A percentile compares a stretch with the other conserved stretches of the same genome.
Evolutionary conservation across 2,113 vertebrate genomes (phyloP).

Genomic region (Raphicerus campestris): DNA sequence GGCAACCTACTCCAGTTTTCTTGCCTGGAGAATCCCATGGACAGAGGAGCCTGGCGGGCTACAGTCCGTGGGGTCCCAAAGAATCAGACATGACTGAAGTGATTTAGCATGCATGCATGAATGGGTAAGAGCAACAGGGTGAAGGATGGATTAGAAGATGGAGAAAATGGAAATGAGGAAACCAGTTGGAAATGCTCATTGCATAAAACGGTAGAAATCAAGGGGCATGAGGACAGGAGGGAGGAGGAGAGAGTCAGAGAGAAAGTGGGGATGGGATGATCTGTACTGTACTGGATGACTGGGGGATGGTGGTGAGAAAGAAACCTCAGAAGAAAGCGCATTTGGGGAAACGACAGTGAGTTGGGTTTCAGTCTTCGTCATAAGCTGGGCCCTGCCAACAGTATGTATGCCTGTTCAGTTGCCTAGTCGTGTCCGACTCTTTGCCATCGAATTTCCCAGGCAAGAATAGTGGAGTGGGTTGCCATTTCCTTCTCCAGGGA

Average conservation of each 20-base stretch:
- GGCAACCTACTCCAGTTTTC: background rate
- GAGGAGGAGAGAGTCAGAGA: background rate
- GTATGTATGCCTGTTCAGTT: background rate
- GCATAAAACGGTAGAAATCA: background rate
- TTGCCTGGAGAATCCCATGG: background rate
- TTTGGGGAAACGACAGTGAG: background rate
- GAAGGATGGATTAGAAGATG: background rate
- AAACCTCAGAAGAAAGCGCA: fast-evolving
- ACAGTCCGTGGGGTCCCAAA: background rate
- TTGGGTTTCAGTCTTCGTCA: background rate
- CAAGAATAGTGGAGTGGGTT: background rate
- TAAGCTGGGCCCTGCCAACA: background rate
- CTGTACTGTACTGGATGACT: background rate
- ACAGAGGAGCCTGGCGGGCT: background rate
- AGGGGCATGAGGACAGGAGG: background rate
- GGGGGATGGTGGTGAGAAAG: background rate
- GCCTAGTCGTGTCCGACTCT: background rate
- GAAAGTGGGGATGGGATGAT: background rate
- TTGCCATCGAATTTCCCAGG: background rate
- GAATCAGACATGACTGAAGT: background rate
- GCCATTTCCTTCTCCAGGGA: background rate
- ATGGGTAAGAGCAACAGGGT: background rate
- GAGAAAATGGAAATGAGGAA: background rate
- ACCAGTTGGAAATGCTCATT: background rate
- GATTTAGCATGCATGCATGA: background rate